phyloP scores from a whole-genome alignment of 2,888 invertebrate genomes.

The Adelphocoris suturalis region DNA sequence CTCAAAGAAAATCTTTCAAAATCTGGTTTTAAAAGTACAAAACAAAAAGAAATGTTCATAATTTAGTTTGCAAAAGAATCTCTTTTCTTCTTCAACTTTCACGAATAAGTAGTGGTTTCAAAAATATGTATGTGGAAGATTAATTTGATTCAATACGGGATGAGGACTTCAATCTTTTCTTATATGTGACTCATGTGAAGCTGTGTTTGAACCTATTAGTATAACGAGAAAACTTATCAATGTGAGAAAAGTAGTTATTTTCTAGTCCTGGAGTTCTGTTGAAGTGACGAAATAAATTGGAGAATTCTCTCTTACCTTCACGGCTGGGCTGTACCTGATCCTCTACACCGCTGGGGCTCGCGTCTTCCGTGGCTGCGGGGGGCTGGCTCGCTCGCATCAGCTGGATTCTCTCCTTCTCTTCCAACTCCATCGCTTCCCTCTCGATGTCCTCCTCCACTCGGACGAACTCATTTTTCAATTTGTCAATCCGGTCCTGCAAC shows the following conservation, averaged over 20 bases:
- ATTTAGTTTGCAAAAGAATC: too few species aligned
- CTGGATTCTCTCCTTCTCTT: conserved; percentile 74
- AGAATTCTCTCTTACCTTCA: conserved; percentile 69
- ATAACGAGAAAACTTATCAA: neutral
- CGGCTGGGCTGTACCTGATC: conserved; percentile 69
- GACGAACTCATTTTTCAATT: conserved; percentile 75
- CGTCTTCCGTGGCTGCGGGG: neutral
- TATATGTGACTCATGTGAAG: too few species aligned
- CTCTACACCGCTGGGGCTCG: conserved; percentile 45
- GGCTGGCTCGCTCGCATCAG: conserved; percentile 51
- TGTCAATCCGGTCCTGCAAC: conserved; percentile 75
- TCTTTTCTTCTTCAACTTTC: too few species aligned
- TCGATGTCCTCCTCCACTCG: conserved; percentile 75
- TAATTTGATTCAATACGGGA: too few species aligned
- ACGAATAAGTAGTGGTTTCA: too few species aligned
- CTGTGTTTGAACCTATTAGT: neutral
- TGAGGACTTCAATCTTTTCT: too few species aligned
- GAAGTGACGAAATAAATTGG: conserved; percentile 29
- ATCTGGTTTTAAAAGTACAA: too few species aligned
- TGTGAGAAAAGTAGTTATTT: neutral
- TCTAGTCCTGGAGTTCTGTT: neutral
- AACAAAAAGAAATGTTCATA: too few species aligned
- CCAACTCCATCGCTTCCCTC: conserved; percentile 74
- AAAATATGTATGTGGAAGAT: too few species aligned
- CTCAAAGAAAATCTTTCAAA: too few species aligned